Evolutionary conservation across 2,888 invertebrate species (phyloP).

Genomic region (Cosmopolites sordidus): DNA sequence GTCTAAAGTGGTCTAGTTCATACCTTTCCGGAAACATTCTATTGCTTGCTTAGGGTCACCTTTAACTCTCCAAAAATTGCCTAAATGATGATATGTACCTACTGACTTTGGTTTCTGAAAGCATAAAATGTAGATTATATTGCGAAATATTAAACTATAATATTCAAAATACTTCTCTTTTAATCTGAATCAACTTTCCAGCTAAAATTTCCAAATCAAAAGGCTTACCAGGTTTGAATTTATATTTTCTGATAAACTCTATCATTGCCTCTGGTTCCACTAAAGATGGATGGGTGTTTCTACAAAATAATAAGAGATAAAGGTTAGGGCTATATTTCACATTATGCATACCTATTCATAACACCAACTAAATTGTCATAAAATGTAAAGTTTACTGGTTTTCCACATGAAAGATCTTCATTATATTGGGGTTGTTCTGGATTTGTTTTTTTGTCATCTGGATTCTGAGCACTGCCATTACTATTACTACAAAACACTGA

Average conservation of each 20-base stretch:
- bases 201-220: slow-evolving; percentile 73
- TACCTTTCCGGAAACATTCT: slow-evolving; percentile 81
- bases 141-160: not conserved
- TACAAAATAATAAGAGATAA: not conserved
- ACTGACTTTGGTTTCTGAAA: slow-evolving; percentile 73
- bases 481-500: not conserved
- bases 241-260: slow-evolving; percentile 68
- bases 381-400: slow-evolving; percentile 81
- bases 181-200: slow-evolving; percentile 69
- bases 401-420: slow-evolving; percentile 72
- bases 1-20: too few species aligned
- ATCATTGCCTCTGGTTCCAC: slow-evolving; percentile 80
- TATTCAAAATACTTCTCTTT: slow-evolving; percentile 56
- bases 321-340: too few species aligned
- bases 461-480: not conserved
- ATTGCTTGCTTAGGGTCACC: slow-evolving; percentile 83
- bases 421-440: slow-evolving; percentile 29
- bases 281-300: slow-evolving; percentile 69
- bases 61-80: slow-evolving; percentile 87
- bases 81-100: slow-evolving; percentile 84
- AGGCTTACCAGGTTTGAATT: slow-evolving; percentile 57
- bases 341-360: slow-evolving; percentile 52
- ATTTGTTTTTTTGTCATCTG: not conserved
- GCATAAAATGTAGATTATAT: not conserved
- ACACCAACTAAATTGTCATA: slow-evolving; percentile 86